Base-by-base conservation (phyloP, 2,888 invertebrate genomes). In the Pyralis farinalis region DNA sequence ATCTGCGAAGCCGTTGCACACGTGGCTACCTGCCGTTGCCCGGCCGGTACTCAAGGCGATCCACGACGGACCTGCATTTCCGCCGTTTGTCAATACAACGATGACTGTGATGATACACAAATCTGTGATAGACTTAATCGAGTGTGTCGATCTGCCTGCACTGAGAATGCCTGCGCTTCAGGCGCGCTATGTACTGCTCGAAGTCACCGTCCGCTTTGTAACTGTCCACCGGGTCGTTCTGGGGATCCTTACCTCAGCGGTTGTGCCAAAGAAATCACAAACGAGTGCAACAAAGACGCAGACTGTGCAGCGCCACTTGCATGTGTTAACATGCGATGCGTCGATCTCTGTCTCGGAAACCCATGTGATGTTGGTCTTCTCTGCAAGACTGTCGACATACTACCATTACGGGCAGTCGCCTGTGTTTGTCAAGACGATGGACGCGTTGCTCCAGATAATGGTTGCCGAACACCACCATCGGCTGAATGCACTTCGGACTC, bases 351-450 rank as follows among this genome's bases (percentile, higher is more conserved):
- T 62, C 79, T 91, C 7, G 91, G 92, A 6, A 92, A 93, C 52
- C 92, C 95, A 32, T 97, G 97, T 66, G 93, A 92, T 9, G 84
- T 91, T 3, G 95, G 95, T 50, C 95, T 97, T 55, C 91, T 93
- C 43, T 97, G 97, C 71, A 90, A 92, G 44, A 95, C 96, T 0
- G 85, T 95, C 7, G 95, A 96, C 55, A 93, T 95, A 0, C 68
- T 94, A 33, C 96, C 97, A 1, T 79, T 96, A 48, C 92, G 96
- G 37, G 96, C 96, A 0, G 93, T 97, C 57, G 94, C 96, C 57
- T 97, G 97, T 68, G 92, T 94, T 62, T 97, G 97, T 77, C 95
- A 96, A 9, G 91, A 94, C 29, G 96, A 96, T 47, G 95, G 94
- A 0, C 91, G 95, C 32, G 92, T 93, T 0, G 94, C 95, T 50